Conservation (phyloP, 2,888 invertebrate species). For the Keiferia lycopersicella region DNA sequence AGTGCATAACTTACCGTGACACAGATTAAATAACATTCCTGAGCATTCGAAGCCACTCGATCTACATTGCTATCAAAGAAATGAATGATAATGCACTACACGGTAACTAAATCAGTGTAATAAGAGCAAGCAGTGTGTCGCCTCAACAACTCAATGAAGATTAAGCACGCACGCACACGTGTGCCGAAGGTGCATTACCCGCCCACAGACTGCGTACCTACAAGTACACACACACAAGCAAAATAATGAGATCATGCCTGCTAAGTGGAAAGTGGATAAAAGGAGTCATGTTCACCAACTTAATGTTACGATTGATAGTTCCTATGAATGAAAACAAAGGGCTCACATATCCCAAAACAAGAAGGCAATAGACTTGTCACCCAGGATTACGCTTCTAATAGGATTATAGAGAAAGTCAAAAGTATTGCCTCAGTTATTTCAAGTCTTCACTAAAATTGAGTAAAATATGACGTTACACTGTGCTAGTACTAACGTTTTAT, state of each 20-base stretch:
- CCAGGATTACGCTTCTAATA: background rate
- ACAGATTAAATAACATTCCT: slow-evolving; percentile 2
- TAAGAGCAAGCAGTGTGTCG: slow-evolving; percentile 44
- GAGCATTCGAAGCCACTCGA: slow-evolving; percentile 15
- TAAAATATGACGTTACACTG: background rate
- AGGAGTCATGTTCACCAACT: slow-evolving; percentile 20
- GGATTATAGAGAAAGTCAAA: background rate
- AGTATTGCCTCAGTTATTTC: background rate
- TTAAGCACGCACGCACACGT: slow-evolving; percentile 64
- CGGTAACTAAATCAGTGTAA: slow-evolving; percentile 38
- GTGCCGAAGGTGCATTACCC: slow-evolving; percentile 36
- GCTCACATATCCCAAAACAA: background rate
- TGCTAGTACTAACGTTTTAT: too few relatives aligned
- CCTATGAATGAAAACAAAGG: slow-evolving; percentile 10
- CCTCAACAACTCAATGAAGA: slow-evolving; percentile 60
- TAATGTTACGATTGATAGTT: slow-evolving; percentile 16
- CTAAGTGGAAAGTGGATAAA: slow-evolving; percentile 35
- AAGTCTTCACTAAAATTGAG: background rate
- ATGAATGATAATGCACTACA: slow-evolving; percentile 14
- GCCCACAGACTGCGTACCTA: slow-evolving; percentile 28
- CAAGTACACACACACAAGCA: slow-evolving; percentile 53
- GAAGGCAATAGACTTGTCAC: background rate
- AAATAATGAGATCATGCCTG: slow-evolving; percentile 54
- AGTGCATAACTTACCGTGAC: background rate
- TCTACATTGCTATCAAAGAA: slow-evolving; percentile 20